Evolutionary conservation across 2,113 vertebrate species (phyloP).

Genomic region (Muntiacus reevesi): DNA sequence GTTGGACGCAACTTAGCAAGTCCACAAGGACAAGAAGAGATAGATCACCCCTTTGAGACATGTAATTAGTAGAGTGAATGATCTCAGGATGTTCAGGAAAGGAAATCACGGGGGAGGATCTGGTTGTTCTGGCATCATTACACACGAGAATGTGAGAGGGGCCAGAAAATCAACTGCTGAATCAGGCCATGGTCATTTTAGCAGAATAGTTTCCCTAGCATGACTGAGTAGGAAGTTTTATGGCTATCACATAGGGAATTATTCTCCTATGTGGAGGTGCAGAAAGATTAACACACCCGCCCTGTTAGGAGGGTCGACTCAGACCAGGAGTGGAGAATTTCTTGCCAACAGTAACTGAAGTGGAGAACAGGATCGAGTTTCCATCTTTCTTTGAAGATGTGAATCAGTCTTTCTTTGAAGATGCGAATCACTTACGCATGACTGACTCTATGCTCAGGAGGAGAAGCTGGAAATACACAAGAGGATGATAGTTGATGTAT

Average conservation of each 20-base stretch:
- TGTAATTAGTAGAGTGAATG: neutral
- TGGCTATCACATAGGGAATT: neutral
- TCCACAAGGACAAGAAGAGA: neutral
- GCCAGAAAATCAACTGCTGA: neutral
- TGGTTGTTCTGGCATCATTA: fast-evolving
- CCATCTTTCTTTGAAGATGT: neutral
- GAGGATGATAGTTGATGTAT: neutral
- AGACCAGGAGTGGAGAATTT: neutral
- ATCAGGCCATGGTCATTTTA: neutral
- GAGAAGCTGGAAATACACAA: neutral
- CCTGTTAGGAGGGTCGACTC: neutral
- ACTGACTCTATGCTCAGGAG: neutral
- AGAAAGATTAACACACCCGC: neutral
- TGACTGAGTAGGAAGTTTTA: neutral
- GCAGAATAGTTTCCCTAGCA: neutral
- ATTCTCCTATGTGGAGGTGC: neutral
- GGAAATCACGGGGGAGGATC: neutral
- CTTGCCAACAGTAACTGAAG: neutral
- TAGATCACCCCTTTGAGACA: neutral
- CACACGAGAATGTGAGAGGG: neutral
- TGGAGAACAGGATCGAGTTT: neutral
- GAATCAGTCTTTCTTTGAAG: neutral
- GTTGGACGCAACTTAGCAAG: neutral
- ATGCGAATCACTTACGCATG: neutral
- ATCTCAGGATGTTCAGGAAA: neutral